Evolutionary conservation across 2,113 vertebrate genomes (phyloP).

Genomic region (Pantherophis guttatus): DNA sequence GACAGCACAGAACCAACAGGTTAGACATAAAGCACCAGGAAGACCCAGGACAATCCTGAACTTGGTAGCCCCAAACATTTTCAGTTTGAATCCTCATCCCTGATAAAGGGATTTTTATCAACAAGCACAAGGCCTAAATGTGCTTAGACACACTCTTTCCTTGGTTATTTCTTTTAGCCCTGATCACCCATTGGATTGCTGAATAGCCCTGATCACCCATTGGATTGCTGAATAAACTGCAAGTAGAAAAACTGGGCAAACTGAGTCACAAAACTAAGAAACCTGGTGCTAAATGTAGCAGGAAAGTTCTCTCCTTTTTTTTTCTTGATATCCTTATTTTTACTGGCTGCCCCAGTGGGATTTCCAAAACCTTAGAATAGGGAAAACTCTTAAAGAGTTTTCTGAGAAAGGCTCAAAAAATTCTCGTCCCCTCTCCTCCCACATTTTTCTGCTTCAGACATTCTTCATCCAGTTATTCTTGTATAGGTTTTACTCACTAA

Average conservation of each 20-base stretch:
- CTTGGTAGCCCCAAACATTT: background rate
- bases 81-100: background rate
- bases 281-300: background rate
- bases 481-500: background rate
- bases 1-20: background rate
- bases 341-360: background rate
- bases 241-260: background rate
- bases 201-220: background rate
- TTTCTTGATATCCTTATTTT: background rate
- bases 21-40: background rate
- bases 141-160: background rate
- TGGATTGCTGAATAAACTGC: background rate
- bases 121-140: background rate
- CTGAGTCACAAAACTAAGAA: background rate
- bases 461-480: background rate
- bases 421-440: background rate
- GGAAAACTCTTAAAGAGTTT: background rate
- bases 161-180: background rate
- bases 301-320: background rate
- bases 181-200: background rate
- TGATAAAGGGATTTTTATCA: background rate
- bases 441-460: background rate
- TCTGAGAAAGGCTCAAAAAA: background rate
- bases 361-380: background rate
- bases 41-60: background rate